Conservation (phyloP, 2,797 vertebrate genomes). For the Diplodus sargus region DNA sequence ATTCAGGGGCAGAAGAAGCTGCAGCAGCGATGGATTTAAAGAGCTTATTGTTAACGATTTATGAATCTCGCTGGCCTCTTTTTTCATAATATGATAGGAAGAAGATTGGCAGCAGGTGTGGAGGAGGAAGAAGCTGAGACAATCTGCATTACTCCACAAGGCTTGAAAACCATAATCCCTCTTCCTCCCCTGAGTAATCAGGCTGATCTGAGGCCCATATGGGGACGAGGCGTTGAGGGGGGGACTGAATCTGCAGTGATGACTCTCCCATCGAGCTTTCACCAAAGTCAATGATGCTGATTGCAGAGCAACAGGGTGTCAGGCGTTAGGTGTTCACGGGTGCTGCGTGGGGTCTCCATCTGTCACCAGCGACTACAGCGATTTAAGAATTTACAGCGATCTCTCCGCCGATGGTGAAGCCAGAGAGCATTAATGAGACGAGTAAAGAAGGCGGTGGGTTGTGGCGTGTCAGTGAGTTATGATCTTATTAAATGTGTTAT, state of each 20-base stretch:
- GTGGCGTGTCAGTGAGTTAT: not conserved
- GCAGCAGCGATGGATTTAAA: not conserved
- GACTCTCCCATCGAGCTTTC: constrained; percentile 26
- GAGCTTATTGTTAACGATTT: not conserved
- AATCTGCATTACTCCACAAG: constrained; percentile 2
- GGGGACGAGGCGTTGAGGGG: not conserved
- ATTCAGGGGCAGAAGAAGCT: not conserved
- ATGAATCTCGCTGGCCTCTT: not conserved
- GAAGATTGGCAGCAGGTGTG: constrained; percentile 22
- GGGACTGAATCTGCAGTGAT: not conserved
- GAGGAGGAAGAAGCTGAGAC: constrained; percentile 10
- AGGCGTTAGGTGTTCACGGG: not conserved
- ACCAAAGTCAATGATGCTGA: constrained; percentile 28
- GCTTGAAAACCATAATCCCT: constrained; percentile 16
- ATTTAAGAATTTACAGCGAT: constrained; percentile 16
- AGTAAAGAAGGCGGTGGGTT: too few relatives aligned
- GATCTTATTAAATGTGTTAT: not conserved
- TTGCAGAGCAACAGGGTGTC: not conserved
- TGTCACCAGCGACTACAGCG: constrained; percentile 1
- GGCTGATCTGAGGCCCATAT: constrained; percentile 15
- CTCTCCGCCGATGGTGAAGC: not conserved
- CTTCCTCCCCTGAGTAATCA: constrained; percentile 28
- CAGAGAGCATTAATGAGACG: not conserved
- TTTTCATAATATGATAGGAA: not conserved
- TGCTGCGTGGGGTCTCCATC: not conserved